Base-by-base conservation (phyloP, 2,888 invertebrate species). In the Perdita meconis region DNA sequence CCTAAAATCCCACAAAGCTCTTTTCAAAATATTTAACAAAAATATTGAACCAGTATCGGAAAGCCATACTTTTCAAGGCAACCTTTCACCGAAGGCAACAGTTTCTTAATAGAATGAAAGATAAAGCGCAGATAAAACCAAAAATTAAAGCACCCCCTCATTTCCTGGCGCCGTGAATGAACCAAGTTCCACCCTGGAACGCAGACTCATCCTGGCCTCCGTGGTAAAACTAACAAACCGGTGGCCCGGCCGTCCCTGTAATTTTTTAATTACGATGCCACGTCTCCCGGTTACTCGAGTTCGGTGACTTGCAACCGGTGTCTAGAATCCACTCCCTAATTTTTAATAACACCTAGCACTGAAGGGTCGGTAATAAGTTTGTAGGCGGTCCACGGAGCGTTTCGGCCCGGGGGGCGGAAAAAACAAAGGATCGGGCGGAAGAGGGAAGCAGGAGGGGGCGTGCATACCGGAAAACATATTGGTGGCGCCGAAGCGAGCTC, bases 261-360 rank as follows among this genome's bases (percentile, higher is more conserved):
- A 89, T 90, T 91, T 90, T 91, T 91, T 91, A 91, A 91, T 91
- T 91, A 90, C 89, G 83, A 70, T 75, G 85, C 84, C 83, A 81
- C 80, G 82, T 84, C 75, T 74, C 73, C 66, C 69, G 61, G 86
- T 86, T 87, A 87, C 88, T 89, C 87, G 87, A 83, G 38, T 47
- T 69, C 86, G 76, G 81, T 89, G 89, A 89, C 89, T 88, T 87
- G 90, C 89, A 89, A 56, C 61, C 78, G 65, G 53, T 75, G 81
- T 74, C 77, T 65, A 78, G 72, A 80, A 75, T 81, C 81, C 78
- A 56, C 72, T 76, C 78, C 82, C 76, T 86, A 84, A 86, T 86
- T 86, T 86, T 86, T 85, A 86, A 86, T 86, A 86, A 86, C 83
- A 80, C 72, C 86, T 70, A 80, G 77, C 72, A 64, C 55, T 40